Evolutionary conservation across 1,140 invertebrate species (phyloP).

Genomic region (Meloidogyne hapla): DNA sequence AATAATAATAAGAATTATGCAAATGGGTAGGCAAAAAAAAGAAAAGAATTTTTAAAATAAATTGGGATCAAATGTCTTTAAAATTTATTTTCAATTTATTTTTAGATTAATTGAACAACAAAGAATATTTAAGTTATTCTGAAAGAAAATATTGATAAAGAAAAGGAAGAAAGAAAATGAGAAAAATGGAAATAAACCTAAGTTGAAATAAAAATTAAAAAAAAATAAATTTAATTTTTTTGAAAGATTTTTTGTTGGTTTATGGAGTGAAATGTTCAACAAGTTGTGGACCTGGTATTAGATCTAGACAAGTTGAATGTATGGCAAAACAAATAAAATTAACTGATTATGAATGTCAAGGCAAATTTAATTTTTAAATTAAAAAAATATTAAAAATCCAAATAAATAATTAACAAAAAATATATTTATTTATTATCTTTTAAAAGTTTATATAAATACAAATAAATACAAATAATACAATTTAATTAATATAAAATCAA

Average conservation of each 20-base stretch:
- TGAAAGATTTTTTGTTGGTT: constrained; percentile 68
- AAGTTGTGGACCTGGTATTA: constrained; percentile 71
- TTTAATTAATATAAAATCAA: too few relatives aligned
- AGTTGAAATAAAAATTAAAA: not conserved
- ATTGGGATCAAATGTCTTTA: not conserved
- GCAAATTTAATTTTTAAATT: constrained; percentile 20
- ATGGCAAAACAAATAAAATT: constrained; percentile 47
- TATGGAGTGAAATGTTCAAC: constrained; percentile 80
- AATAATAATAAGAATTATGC: not conserved
- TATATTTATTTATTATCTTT: too few relatives aligned
- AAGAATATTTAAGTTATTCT: not conserved
- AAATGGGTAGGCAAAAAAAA: not conserved
- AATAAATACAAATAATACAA: too few relatives aligned
- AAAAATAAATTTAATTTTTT: too few relatives aligned
- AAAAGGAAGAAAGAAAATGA: not conserved
- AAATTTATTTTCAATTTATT: not conserved
- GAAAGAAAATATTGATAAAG: too few relatives aligned
- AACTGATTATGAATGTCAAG: constrained; percentile 59
- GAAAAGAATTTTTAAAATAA: not conserved
- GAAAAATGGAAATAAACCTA: not conserved
- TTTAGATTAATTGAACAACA: constrained; percentile 13
- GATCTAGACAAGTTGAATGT: constrained; percentile 75
- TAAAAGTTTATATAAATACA: too few relatives aligned
- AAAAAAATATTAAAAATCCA: constrained; percentile 5
- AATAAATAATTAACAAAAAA: constrained; percentile 9